These are phyloP conservation scores for Acromyrmex heyeri DNA, from an alignment of 1,140 invertebrate genomes.

Conservation along the genomic window DNA sequence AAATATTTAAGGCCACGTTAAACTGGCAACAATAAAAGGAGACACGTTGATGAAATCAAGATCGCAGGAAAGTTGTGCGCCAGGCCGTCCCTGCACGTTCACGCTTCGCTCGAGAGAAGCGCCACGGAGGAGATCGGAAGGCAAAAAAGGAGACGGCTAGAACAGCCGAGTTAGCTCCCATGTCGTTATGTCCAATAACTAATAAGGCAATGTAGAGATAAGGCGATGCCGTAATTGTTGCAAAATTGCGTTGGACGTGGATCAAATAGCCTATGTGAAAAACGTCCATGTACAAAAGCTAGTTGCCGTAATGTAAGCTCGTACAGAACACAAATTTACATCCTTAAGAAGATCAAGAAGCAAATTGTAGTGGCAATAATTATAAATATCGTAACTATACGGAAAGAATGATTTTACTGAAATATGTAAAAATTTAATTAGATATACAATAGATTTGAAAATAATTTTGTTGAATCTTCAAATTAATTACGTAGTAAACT, in stretches of 20 bases:
- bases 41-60: conserved; percentile 86
- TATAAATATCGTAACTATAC: conserved; percentile 3
- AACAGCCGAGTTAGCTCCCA: conserved; percentile 47
- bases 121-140: neutral
- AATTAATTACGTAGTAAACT: too few species aligned
- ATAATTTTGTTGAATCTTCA: too few species aligned
- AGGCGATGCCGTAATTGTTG: conserved; percentile 24
- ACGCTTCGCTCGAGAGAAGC: conserved; percentile 63
- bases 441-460: too few species aligned
- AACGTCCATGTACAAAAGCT: neutral
- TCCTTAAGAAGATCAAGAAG: neutral
- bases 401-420: too few species aligned
- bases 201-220: conserved; percentile 32
- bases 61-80: conserved; percentile 80
- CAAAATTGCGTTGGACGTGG: neutral
- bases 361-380: neutral
- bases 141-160: conserved; percentile 43
- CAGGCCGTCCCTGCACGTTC: conserved; percentile 70
- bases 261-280: neutral
- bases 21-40: conserved; percentile 85
- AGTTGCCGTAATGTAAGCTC: neutral
- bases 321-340: neutral
- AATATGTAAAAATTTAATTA: too few species aligned
- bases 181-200: conserved; percentile 43
- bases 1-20: conserved; percentile 83